Conservation (phyloP, 2,113 vertebrate species). For the Budorcas taxicolor region DNA sequence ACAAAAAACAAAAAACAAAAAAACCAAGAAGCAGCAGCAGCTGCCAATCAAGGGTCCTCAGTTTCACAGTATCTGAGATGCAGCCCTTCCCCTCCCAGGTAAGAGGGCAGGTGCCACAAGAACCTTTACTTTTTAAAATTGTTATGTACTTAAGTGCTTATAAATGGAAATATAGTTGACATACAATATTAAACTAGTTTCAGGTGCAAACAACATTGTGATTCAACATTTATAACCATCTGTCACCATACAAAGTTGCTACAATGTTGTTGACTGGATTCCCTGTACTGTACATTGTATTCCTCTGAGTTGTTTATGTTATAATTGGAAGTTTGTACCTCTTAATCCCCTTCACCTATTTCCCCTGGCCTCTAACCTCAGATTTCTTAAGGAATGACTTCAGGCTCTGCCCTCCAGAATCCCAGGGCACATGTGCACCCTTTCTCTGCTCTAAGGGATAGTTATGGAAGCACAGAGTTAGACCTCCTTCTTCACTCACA, state of each 20-base stretch:
- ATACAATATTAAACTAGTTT: neutral
- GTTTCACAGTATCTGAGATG: neutral
- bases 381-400: neutral
- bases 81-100: neutral
- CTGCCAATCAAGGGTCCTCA: neutral
- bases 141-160: neutral
- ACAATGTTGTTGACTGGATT: neutral
- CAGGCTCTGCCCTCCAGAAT: neutral
- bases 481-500: neutral
- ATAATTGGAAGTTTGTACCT: neutral
- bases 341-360: neutral
- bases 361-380: neutral
- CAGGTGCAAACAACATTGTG: neutral
- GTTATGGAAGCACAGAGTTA: neutral
- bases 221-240: neutral
- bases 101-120: neutral
- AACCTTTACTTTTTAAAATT: neutral
- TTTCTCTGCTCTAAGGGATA: neutral
- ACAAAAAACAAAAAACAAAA: neutral
- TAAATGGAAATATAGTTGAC: neutral
- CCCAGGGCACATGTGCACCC: fast-evolving
- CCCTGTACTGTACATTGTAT: neutral
- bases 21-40: neutral
- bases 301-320: neutral
- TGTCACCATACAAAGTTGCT: neutral